Conservation (phyloP, 2,113 vertebrate genomes). For the Aegithalos caudatus region DNA sequence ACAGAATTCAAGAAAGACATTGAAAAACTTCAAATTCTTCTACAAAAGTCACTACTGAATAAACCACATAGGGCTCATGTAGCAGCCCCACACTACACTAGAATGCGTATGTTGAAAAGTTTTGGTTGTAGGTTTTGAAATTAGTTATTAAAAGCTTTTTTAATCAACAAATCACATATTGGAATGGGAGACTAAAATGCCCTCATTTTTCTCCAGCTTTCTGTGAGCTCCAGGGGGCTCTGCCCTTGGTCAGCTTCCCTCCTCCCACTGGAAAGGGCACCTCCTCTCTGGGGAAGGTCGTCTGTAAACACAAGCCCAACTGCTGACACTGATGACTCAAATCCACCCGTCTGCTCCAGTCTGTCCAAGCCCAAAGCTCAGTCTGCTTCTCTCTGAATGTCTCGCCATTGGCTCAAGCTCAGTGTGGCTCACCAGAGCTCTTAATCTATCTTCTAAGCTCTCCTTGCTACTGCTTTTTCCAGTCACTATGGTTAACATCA, state of each 20-base stretch:
- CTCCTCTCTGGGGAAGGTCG: neutral
- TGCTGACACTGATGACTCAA: neutral
- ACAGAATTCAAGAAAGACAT: neutral
- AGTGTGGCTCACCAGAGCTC: neutral
- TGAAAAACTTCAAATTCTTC: neutral
- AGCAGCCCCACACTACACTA: neutral
- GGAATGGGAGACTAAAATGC: neutral
- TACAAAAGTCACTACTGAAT: neutral
- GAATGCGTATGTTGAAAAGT: neutral
- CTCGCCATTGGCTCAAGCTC: slow-evolving; percentile 27
- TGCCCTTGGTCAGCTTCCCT: neutral
- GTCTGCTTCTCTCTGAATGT: neutral
- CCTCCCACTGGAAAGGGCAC: neutral
- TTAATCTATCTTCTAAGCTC: neutral
- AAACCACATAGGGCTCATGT: neutral
- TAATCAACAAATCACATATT: neutral
- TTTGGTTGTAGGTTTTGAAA: neutral
- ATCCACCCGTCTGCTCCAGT: neutral
- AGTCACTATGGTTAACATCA: neutral
- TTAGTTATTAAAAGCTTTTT: neutral
- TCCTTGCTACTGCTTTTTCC: neutral
- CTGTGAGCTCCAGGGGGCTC: neutral
- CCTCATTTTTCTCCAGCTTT: neutral
- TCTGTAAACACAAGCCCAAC: neutral
- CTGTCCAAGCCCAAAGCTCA: slow-evolving; percentile 16